A percentile compares a stretch with the other conserved stretches of the same genome.
phyloP scores from a whole-genome alignment of 2,888 invertebrate species.

The Pelosia muscerda region DNA sequence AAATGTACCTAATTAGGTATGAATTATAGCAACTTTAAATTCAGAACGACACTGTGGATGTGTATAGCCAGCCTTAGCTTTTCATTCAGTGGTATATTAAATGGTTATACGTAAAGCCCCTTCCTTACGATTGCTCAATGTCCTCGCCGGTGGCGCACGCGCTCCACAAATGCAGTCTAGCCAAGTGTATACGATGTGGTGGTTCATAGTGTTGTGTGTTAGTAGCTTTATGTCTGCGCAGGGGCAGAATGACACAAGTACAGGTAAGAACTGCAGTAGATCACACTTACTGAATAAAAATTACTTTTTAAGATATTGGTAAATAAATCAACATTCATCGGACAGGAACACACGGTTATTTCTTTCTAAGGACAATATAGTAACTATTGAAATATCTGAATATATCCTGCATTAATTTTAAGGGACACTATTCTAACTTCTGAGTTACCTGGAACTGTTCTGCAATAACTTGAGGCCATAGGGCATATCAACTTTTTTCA shows the following conservation, averaged over 20 bases:
- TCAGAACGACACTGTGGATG: too few species aligned
- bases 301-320: background rate
- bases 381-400: too few species aligned
- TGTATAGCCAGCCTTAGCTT: too few species aligned
- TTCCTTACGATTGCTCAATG: slow-evolving; percentile 13
- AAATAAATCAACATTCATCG: background rate
- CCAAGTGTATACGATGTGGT: slow-evolving; percentile 40
- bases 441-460: too few species aligned
- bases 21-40: too few species aligned
- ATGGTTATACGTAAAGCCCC: slow-evolving; percentile 11
- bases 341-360: background rate
- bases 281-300: background rate
- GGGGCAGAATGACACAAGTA: slow-evolving; percentile 38
- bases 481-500: too few species aligned
- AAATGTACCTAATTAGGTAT: too few species aligned
- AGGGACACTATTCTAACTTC: too few species aligned
- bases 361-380: too few species aligned
- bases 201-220: slow-evolving; percentile 44
- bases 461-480: too few species aligned
- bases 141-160: background rate
- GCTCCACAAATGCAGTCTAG: slow-evolving; percentile 11
- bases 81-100: background rate
- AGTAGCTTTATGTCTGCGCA: slow-evolving; percentile 16
- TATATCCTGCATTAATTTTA: too few species aligned
- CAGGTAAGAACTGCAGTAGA: slow-evolving; percentile 20